Base-by-base conservation (phyloP, 2,113 vertebrate species). In the Suncus etruscus region DNA sequence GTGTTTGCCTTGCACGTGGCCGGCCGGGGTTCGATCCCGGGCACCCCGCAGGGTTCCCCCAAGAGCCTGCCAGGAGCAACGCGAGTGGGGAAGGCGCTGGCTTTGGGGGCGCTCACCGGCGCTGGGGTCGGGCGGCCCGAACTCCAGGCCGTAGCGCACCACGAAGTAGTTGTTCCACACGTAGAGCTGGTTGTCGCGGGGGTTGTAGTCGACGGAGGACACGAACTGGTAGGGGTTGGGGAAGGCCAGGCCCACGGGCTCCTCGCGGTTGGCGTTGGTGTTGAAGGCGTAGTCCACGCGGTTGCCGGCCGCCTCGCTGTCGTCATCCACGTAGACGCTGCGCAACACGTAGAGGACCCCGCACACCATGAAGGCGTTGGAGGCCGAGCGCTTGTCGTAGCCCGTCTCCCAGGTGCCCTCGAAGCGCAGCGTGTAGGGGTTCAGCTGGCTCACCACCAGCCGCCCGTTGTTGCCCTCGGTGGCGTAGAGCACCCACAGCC, bases 111-210 rank as follows among this genome's bases (percentile, higher is more conserved):
- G 88, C 97, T 95, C 91, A 99, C 99, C 98, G 0, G 97, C 97
- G 6, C 98, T 98, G 58, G 98, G 99, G 77, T 99, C 98, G 0
- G 98, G 98, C 0, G 99, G 98, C 11, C 98, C 98, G 29, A 99
- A 99, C 95, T 98, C 98, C 87, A 99, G 97, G 0, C 98, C 97
- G 89, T 99, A 99, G 79, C 99, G 98, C 92, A 99, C 97, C 85
- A 99, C 97, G 7, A 99, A 99, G 50, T 99, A 99, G 97, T 99
- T 99, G 97, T 99, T 99, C 99, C 99, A 99, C 39, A 99, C 99
- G 25, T 99, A 99, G 0, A 99, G 98, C 95, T 99, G 99, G 96
- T 99, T 99, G 97, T 99, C 99, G 0, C 99, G 97, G 4, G 99
- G 99, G 95, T 99, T 99, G 98, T 99, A 99, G 93, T 98, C 99